Evolutionary conservation across 2,888 invertebrate species (phyloP).

Genomic region (Pyralis farinalis): DNA sequence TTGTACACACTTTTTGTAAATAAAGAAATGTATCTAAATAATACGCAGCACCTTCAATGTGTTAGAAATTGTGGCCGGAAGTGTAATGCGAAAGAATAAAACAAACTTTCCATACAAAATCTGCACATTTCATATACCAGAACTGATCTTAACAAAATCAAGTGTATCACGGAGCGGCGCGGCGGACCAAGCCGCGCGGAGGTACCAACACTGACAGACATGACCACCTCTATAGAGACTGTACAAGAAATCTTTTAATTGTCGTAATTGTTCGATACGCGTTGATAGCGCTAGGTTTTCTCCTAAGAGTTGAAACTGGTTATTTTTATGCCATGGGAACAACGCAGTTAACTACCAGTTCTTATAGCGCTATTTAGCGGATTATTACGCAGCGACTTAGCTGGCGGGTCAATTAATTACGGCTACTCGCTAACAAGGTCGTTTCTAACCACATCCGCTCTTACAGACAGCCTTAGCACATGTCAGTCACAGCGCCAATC

Average conservation of each 20-base stretch:
- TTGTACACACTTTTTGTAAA: too few species aligned
- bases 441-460: constrained; percentile 5
- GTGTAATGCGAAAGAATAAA: too few species aligned
- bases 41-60: too few species aligned
- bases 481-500: background rate
- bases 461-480: background rate
- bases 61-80: too few species aligned
- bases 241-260: constrained; percentile 3
- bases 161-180: too few species aligned
- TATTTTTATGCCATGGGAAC: constrained; percentile 12
- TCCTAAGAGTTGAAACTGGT: constrained; percentile 5
- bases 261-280: constrained; percentile 11
- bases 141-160: too few species aligned
- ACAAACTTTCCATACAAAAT: too few species aligned
- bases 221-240: background rate
- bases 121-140: too few species aligned
- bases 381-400: constrained; percentile 3
- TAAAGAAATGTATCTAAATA: too few species aligned
- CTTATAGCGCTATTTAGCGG: constrained; percentile 6
- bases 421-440: constrained; percentile 5
- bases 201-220: background rate
- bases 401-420: constrained; percentile 8
- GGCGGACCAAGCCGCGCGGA: background rate
- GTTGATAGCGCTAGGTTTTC: constrained; percentile 9
- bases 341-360: constrained; percentile 8